These are phyloP conservation scores for Mustela nigripes DNA, from an alignment of 2,113 vertebrate genomes.

Conservation along the genomic window DNA sequence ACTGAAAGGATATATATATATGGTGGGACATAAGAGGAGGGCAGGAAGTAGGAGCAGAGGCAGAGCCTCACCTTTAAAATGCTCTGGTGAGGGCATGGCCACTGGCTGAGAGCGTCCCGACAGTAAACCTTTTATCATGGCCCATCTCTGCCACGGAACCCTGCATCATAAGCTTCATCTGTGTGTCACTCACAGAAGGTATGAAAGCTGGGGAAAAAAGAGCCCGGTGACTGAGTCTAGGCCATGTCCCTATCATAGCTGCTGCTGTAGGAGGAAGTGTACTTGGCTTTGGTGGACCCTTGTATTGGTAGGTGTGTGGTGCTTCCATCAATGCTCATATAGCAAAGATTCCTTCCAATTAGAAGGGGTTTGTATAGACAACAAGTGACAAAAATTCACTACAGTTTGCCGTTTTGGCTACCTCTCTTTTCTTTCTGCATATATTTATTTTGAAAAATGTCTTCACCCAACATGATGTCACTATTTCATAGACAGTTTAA, in stretches of 20 bases:
- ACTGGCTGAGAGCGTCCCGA: too few species aligned
- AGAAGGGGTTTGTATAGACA: background rate
- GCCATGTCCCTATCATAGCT: background rate
- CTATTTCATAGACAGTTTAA: background rate
- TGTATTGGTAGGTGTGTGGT: background rate
- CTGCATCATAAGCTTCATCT: background rate
- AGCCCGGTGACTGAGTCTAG: background rate
- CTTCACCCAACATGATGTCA: background rate
- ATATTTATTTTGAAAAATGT: slow-evolving; percentile 39
- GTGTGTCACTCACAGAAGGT: background rate
- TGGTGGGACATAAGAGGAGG: background rate
- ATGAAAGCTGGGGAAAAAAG: background rate
- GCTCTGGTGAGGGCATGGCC: background rate
- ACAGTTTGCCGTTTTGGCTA: background rate
- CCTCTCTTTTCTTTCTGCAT: background rate
- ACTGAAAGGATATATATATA: background rate
- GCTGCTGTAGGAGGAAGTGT: too few species aligned
- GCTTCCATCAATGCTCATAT: background rate
- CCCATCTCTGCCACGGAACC: background rate
- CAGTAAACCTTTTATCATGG: rapidly evolving
- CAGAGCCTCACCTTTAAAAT: background rate
- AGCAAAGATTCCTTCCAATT: background rate
- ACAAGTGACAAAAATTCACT: background rate
- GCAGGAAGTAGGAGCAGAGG: background rate
- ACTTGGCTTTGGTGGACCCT: background rate